Conservation (phyloP, 2,113 vertebrate species). For the Odocoileus virginianus region DNA sequence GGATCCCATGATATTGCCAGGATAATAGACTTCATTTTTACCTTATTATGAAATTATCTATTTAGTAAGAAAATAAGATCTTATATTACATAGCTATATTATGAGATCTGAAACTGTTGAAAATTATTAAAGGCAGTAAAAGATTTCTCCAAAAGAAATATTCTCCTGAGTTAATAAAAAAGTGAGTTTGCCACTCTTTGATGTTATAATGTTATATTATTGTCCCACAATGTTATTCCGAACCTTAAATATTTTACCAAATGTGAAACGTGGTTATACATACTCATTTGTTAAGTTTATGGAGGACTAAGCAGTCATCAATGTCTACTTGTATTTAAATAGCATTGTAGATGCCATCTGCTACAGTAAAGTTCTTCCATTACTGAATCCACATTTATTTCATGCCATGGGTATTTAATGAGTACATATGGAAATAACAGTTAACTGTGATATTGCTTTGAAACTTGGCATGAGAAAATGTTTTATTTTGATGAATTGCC, state of each 20-base stretch:
- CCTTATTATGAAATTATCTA: background rate
- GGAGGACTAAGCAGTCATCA: conserved; percentile 59
- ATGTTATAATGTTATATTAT: conserved; percentile 8
- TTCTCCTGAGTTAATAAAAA: background rate
- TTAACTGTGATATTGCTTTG: background rate
- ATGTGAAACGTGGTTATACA: conserved; percentile 56
- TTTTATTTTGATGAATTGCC: background rate
- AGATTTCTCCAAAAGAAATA: background rate
- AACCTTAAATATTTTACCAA: conserved; percentile 67
- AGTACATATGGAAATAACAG: conserved; percentile 10
- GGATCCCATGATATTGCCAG: background rate
- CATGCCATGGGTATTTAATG: background rate
- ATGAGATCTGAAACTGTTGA: background rate
- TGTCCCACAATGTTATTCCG: conserved; percentile 54
- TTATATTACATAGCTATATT: background rate
- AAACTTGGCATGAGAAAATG: background rate
- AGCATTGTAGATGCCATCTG: conserved; percentile 53
- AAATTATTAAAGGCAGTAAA: background rate
- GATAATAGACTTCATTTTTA: background rate
- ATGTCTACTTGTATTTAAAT: conserved; percentile 58
- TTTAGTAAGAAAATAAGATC: background rate
- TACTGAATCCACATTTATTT: background rate
- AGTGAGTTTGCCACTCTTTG: background rate
- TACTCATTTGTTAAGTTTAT: conserved; percentile 69
- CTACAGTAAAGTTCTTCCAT: conserved; percentile 48